phyloP scores from a whole-genome alignment of 2,113 vertebrate genomes.

The Pionites leucogaster region DNA sequence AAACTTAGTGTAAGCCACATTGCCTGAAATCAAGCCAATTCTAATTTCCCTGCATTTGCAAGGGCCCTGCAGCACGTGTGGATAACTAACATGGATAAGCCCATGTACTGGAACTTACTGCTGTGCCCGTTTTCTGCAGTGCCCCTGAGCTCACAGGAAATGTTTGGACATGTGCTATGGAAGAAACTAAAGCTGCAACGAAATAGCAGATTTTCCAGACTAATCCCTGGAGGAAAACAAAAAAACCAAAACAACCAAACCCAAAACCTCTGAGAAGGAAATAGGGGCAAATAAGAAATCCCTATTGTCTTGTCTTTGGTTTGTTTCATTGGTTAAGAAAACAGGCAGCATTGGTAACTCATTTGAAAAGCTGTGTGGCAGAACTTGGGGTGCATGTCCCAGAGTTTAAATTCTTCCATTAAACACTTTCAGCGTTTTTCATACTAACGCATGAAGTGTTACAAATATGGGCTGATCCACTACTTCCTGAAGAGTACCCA shows the following conservation, averaged over 20 bases:
- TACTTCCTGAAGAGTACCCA: not conserved
- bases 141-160: not conserved
- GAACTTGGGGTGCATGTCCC: not conserved
- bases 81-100: not conserved
- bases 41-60: not conserved
- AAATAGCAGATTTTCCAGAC: not conserved
- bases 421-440: not conserved
- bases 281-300: not conserved
- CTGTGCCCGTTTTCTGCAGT: not conserved
- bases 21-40: not conserved
- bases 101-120: rapidly evolving
- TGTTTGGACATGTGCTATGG: not conserved
- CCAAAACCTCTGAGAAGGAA: not conserved
- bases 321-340: not conserved
- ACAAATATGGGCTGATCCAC: not conserved
- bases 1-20: not conserved
- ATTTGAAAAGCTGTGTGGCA: not conserved
- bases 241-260: not conserved
- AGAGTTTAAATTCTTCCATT: not conserved
- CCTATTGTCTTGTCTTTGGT: not conserved
- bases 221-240: not conserved
- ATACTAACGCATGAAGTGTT: not conserved
- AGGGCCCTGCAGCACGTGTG: not conserved
- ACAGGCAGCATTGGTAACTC: not conserved
- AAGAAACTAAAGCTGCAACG: not conserved